Conservation (phyloP, 2,113 vertebrate genomes). For the Anoura caudifer region DNA sequence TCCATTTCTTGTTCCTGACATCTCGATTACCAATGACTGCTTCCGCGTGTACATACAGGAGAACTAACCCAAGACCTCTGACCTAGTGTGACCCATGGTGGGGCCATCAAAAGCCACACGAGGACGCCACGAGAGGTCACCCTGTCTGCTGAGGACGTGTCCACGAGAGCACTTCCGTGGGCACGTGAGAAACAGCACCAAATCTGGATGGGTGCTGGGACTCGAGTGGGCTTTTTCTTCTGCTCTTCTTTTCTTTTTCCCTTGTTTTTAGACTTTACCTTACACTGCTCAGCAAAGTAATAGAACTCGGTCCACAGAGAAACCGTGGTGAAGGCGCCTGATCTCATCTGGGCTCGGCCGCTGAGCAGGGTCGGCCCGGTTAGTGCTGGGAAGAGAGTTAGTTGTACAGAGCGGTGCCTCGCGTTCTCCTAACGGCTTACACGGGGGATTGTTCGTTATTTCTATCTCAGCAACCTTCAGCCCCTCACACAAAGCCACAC, state of each 20-base stretch:
- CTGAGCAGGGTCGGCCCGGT: no score
- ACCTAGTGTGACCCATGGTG: accelerated
- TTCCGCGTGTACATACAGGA: background rate
- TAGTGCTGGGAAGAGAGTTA: no score
- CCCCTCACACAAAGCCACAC: background rate
- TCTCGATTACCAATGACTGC: background rate
- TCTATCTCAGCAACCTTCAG: background rate
- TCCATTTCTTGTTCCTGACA: background rate
- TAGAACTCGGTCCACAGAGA: no score
- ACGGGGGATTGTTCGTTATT: background rate
- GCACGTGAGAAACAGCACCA: accelerated
- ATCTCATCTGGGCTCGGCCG: no score
- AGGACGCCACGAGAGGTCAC: no score
- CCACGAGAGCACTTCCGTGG: no score
- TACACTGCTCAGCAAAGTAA: background rate
- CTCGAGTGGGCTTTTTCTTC: background rate
- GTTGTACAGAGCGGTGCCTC: background rate
- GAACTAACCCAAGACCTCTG: background rate
- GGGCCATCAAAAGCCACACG: background rate
- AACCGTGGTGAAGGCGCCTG: no score
- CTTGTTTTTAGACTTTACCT: background rate
- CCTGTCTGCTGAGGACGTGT: accelerated
- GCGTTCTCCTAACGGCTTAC: background rate
- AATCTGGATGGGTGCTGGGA: background rate
- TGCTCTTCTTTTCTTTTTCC: background rate